Percentiles rank a stretch among this genome's conserved stretches.
These are phyloP conservation scores for Schlechtendalia chinensis DNA, from an alignment of 1,140 invertebrate genomes.

Conservation along the genomic window DNA sequence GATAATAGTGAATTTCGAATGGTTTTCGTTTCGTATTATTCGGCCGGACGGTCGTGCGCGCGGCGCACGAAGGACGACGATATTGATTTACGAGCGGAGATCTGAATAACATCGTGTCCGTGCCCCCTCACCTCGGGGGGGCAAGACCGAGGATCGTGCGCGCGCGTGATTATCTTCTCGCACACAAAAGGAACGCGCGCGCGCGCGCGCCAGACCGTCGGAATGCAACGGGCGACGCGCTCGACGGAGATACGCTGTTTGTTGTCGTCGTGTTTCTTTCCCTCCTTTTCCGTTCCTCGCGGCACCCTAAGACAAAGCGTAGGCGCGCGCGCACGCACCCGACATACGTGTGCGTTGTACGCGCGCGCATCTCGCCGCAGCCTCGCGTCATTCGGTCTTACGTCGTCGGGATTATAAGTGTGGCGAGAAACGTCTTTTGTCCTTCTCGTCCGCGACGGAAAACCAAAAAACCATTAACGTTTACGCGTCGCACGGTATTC, in stretches of 20 bases:
- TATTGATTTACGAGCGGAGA: conserved; percentile 46
- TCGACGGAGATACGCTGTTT: conserved; percentile 7
- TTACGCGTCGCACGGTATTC: too few relatives aligned
- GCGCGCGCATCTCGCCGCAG: too few relatives aligned
- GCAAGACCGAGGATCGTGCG: conserved; percentile 32
- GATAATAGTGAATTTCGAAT: conserved; percentile 38
- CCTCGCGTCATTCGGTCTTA: too few relatives aligned
- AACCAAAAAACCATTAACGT: too few relatives aligned
- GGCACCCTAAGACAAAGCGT: conserved; percentile 47
- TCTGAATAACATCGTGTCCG: conserved; percentile 35
- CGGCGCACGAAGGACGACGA: conserved; percentile 10
- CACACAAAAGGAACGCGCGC: conserved; percentile 29
- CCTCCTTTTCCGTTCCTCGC: conserved; percentile 1
- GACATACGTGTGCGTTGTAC: too few relatives aligned
- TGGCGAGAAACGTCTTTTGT: too few relatives aligned
- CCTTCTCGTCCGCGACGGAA: too few relatives aligned
- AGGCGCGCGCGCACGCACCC: background rate
- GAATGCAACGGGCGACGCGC: conserved; percentile 29
- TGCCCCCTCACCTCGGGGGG: conserved; percentile 36
- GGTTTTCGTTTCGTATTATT: conserved; percentile 18
- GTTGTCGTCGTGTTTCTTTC: conserved; percentile 23
- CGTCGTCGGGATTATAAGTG: too few relatives aligned
- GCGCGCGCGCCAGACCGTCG: conserved; percentile 4
- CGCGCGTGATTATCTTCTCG: conserved; percentile 43
- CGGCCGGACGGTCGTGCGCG: background rate